Evolutionary conservation across 2,797 vertebrate species (phyloP).

Genomic region (Heteromormyrus szaboi): DNA sequence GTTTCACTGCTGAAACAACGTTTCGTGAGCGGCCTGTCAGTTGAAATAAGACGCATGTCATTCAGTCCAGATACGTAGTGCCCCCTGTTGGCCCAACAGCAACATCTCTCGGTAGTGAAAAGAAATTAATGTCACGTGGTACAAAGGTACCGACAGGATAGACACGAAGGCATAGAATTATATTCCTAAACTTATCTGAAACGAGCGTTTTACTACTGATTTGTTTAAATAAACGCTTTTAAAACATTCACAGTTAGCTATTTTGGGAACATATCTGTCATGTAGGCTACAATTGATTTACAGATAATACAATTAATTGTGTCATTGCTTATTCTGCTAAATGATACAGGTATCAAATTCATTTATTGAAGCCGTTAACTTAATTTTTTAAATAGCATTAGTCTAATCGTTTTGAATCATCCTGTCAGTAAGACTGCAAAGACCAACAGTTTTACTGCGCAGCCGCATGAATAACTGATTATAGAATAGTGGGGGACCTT

Average conservation of each 20-base stretch:
- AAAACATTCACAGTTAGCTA: conserved; percentile 24
- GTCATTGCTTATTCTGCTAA: conserved; percentile 43
- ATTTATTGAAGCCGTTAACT: conserved; percentile 30
- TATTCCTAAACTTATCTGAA: neutral
- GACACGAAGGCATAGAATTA: neutral
- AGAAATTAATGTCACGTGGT: neutral
- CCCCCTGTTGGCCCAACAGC: conserved; percentile 7
- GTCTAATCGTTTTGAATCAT: neutral
- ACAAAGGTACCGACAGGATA: neutral
- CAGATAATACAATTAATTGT: conserved; percentile 52
- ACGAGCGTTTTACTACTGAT: conserved; percentile 26
- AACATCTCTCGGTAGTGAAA: neutral
- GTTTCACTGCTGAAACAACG: neutral
- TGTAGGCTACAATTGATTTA: neutral
- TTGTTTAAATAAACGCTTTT: conserved; percentile 37
- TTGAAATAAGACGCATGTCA: neutral
- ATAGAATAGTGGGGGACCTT: neutral
- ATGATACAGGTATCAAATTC: conserved; percentile 46
- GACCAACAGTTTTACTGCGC: neutral
- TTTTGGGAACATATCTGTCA: conserved; percentile 51
- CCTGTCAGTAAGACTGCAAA: neutral
- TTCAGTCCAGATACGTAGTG: neutral
- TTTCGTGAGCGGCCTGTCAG: neutral
- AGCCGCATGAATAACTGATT: neutral
- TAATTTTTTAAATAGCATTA: neutral